Base-by-base conservation (phyloP, 2,797 vertebrate genomes). In the Amblyraja radiata region DNA sequence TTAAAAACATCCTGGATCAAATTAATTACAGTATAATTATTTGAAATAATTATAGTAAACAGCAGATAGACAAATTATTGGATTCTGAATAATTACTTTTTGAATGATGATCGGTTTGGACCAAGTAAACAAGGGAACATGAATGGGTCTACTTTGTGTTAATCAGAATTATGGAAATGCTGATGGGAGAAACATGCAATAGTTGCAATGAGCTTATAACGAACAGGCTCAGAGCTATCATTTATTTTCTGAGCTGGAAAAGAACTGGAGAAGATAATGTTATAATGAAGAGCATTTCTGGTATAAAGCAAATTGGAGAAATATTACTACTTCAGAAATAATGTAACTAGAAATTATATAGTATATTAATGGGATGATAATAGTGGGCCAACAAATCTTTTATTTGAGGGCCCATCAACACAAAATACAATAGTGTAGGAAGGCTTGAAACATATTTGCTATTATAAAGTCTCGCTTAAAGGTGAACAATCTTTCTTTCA, bases 81-180 rank as follows among this genome's bases (percentile, higher is more conserved):
- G 7, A 73, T 71, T 21, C 71, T 90, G 88, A 90, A 32, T 25
- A 90, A 92, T 58, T 71, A 76, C 39, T 76, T 92, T 76, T 54
- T 8, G n/a, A 25, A 76, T 10, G 23, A 54, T 5, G 10, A 73
- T 28, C 74, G 54, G 68, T 25, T 76, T 92, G 39, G 39, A 76
- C 71, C 71, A 74, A 92, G 13, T 73, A 6, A 92, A 91, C 21
- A 14, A 76, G 39, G 13, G 23, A 91, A 74, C 25, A 25, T 74
- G 68, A 91, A 28, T 91, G 18, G 32, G 63, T 14, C 65, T 86
- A 86, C 25, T 65, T 61, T 74, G 32, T 71, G 88, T 46, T 11
- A 74, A 39, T 91, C 21, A 73, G 13, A 21, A 71, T 91, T 21
- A 73, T 73, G 68, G 32, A 91, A 91, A 91, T 73, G 36, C 32